Percentiles rank a stretch among this genome's conserved stretches.
Conservation (phyloP, 2,113 vertebrate genomes). For the Ochotona princeps region DNA sequence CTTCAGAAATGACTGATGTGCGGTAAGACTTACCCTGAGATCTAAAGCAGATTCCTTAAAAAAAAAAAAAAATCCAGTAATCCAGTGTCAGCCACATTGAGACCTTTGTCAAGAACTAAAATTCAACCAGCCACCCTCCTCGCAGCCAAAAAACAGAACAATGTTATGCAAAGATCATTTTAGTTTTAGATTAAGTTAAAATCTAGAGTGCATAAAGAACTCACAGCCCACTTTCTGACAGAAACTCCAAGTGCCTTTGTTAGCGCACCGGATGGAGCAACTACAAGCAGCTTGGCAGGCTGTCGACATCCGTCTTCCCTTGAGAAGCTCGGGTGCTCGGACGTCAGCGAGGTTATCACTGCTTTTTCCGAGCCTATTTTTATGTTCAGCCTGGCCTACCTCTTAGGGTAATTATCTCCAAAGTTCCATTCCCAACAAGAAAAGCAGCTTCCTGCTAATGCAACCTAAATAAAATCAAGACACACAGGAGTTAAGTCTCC, state of each 20-base stretch:
- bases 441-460: background rate
- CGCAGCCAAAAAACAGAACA: background rate
- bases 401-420: conserved; percentile 42
- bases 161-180: conserved; percentile 42
- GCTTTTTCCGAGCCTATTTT: conserved; percentile 46
- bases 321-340: background rate
- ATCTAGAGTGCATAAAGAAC: background rate
- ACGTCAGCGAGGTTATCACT: conserved; percentile 43
- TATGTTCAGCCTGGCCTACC: conserved; percentile 25
- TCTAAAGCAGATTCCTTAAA: background rate
- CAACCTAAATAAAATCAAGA: conserved; percentile 20
- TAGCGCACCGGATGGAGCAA: background rate
- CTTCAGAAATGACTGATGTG: conserved; percentile 53
- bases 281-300: background rate
- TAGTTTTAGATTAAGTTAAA: conserved; percentile 5
- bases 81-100: background rate
- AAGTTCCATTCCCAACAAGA: conserved; percentile 9
- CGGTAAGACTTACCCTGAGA: conserved; percentile 34
- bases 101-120: conserved; percentile 6
- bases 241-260: background rate
- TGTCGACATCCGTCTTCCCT: background rate
- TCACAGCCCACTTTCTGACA: background rate
- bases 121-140: background rate
- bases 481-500: background rate
- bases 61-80: background rate